Base-by-base conservation (phyloP, 2,113 vertebrate genomes). In the Burhinus bistriatus region DNA sequence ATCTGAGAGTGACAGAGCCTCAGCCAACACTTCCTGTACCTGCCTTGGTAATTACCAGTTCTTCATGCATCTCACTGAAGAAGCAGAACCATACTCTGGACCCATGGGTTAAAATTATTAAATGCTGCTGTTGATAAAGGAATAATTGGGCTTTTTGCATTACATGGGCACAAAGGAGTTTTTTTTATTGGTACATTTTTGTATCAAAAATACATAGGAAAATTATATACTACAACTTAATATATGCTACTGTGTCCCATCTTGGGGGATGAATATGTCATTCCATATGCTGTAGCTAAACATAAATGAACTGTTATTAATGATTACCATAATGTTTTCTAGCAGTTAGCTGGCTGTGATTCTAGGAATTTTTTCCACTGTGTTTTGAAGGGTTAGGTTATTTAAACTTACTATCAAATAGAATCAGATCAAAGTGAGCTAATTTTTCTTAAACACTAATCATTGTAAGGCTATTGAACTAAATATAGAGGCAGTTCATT, bases 371-470 rank as follows among this genome's bases (percentile, higher is more conserved):
- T 98, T 98, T 97, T 98, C 97, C 97, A 97, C 97, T 98, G 98
- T 98, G 98, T 98, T 98, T 98, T 98, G 97, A 98, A 98, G 97
- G 98, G 98, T 98, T 98, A 97, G 98, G 98, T 98, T 98, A 98
- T 98, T 98, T 98, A 98, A 98, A 98, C 98, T 98, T 98, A 98
- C 98, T 97, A 98, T 98, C 98, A 98, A 98, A 98, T 98, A 97
- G 98, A 98, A 98, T 98, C 98, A 98, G 98, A 98, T 98, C 98
- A 98, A 98, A 98, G 98, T 98, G 98, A 99, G 98, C 98, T 98
- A 98, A 98, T 98, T 99, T 98, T 98, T 98, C 98, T 98, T 98
- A 98, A 98, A 98, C 98, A 98, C 98, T 99, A 99, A 99, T 99
- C 98, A 98, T 98, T 98, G 99, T 98, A 99, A 98, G 98, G 97